These are phyloP conservation scores for Elegia similella DNA, from an alignment of 2,888 invertebrate genomes.

Conservation along the genomic window DNA sequence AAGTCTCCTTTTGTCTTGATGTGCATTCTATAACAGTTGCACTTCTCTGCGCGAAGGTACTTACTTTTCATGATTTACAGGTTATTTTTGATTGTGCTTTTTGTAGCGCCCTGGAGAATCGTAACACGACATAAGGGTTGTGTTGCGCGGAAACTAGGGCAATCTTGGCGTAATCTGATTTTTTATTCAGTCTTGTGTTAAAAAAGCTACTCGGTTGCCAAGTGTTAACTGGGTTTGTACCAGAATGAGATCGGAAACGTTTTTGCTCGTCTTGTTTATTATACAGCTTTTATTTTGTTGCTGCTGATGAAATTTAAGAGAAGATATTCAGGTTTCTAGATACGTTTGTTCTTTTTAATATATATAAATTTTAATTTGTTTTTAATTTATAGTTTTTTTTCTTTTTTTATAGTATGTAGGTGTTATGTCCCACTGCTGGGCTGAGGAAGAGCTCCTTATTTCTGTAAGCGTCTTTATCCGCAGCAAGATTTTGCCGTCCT, in stretches of 20 bases:
- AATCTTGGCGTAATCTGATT: slow-evolving; percentile 13
- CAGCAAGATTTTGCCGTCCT: no score
- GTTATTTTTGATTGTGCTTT: not conserved
- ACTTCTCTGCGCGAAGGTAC: not conserved
- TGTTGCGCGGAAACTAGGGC: slow-evolving; percentile 14
- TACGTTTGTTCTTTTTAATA: not conserved
- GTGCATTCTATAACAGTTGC: slow-evolving; percentile 11
- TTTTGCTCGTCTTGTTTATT: slow-evolving; percentile 4
- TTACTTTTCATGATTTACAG: not conserved
- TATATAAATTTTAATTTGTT: no score
- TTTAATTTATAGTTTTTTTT: no score
- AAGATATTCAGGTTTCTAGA: not conserved
- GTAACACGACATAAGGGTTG: not conserved
- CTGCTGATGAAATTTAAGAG: not conserved
- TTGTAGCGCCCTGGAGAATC: not conserved
- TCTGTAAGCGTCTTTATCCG: no score
- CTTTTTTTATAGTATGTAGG: no score
- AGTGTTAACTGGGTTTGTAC: slow-evolving; percentile 7
- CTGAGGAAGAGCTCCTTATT: no score
- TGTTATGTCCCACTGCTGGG: no score
- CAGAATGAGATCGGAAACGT: slow-evolving; percentile 1
- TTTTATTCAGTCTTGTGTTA: slow-evolving; percentile 12
- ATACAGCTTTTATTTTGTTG: not conserved
- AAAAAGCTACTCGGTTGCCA: slow-evolving; percentile 5
- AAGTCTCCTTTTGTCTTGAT: not conserved